Evolutionary conservation across 2,888 invertebrate genomes (phyloP).

Genomic region (Meliscaeva auricollis): DNA sequence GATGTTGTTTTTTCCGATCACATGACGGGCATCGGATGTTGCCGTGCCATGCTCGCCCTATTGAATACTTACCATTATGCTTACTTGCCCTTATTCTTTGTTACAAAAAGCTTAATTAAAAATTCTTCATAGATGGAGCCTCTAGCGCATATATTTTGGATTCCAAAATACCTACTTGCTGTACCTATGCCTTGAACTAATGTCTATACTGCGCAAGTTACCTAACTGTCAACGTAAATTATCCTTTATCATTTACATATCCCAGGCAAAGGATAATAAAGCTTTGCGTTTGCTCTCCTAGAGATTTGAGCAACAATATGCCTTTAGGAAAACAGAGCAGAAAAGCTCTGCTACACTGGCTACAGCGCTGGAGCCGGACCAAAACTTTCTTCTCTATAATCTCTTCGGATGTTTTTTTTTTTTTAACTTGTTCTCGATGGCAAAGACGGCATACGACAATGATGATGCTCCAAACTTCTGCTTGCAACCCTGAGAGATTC

Average conservation of each 20-base stretch:
- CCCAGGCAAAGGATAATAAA: slow-evolving; percentile 70
- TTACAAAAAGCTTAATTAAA: neutral
- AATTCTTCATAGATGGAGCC: slow-evolving; percentile 34
- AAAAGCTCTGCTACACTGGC: slow-evolving; percentile 52
- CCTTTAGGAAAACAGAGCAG: slow-evolving; percentile 62
- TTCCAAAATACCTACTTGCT: slow-evolving; percentile 11
- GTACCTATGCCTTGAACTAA: slow-evolving; percentile 19
- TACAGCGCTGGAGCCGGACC: slow-evolving; percentile 44
- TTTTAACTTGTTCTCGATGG: slow-evolving; percentile 49
- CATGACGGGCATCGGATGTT: no score
- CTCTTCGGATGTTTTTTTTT: slow-evolving; percentile 46
- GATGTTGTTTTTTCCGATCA: no score
- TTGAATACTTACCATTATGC: no score
- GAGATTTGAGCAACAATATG: slow-evolving; percentile 69
- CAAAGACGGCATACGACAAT: slow-evolving; percentile 42
- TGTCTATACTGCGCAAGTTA: slow-evolving; percentile 39
- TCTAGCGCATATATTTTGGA: neutral
- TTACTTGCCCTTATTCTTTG: neutral
- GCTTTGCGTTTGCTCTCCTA: slow-evolving; percentile 56
- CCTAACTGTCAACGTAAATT: slow-evolving; percentile 61
- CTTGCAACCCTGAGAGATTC: slow-evolving; percentile 70
- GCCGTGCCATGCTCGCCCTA: no score
- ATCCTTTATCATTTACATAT: slow-evolving; percentile 64
- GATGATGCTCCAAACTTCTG: slow-evolving; percentile 68
- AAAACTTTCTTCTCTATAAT: slow-evolving; percentile 39